Evolutionary conservation across 2,888 invertebrate genomes (phyloP), one percentile per base, ranked within the genome.

Genomic region (Amphipyra berbera): DNA sequence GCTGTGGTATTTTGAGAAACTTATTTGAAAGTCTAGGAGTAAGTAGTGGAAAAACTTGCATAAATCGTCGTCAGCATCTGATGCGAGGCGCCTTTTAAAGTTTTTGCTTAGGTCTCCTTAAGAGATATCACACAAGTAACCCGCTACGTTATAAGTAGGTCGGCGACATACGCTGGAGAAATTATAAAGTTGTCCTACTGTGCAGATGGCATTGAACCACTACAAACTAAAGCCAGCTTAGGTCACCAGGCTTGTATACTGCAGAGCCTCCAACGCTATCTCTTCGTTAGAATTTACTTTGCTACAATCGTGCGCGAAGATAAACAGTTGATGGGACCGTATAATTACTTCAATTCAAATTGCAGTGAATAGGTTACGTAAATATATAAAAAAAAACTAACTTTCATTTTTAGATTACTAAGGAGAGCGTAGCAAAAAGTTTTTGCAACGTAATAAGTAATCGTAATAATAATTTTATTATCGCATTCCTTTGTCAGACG

Each of bases 321-420:
- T 55, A 55, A 71, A 59, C 44, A 58, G 52, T 59, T 63, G 57
- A 59, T 58, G 48, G 56, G 61, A 71, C 70, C 70, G 57, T 70
- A 42, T 67, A 71, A 67, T 67, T 67, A 47, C 44, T 42, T 61
- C 61, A 50, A 70, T 70, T 70, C 46, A 71, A 67, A 67, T 70
- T 37, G 7, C 50, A 60, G 35, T 67, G 44, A 59, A 65, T 47
- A 15, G 38, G 56, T 69, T 69, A 65, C 55, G 60, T 54, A 65
- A 64, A 66, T 70, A 70, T 56, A n/a, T 52, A 52, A 41, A 68
- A 21, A 58, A 46, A 49, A 44, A 42, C 33, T 35, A 49, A 57
- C 70, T 70, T 70, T 70, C 71, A 14, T 61, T 70, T 70, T 61
- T 13, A 35, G 13, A 59, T 56, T 47, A 42, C 47, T 44, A 10